Evolutionary conservation across 2,888 invertebrate species (phyloP).

Genomic region (Tanytarsus gracilentus): DNA sequence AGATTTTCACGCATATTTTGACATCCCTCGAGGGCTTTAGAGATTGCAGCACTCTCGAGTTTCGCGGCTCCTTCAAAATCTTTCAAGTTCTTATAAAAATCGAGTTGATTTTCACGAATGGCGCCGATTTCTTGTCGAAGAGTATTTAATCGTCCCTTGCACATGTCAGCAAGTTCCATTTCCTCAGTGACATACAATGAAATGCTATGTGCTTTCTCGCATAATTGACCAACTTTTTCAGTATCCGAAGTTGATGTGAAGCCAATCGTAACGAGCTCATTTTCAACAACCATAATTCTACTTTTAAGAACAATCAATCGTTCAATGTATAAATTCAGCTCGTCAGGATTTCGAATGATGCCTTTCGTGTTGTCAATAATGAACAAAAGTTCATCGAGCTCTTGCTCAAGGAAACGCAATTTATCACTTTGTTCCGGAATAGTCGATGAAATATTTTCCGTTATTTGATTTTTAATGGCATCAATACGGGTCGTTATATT

Average conservation of each 20-base stretch:
- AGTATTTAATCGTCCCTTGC: constrained; percentile 65
- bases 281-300: constrained; percentile 67
- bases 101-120: constrained; percentile 58
- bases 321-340: constrained; percentile 71
- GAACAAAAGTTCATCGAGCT: constrained; percentile 61
- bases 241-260: constrained; percentile 60
- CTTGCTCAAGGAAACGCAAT: constrained; percentile 63
- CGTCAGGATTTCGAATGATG: constrained; percentile 74
- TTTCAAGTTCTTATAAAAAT: constrained; percentile 56
- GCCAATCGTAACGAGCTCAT: constrained; percentile 67
- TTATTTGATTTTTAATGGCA: constrained; percentile 56
- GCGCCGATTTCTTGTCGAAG: constrained; percentile 63
- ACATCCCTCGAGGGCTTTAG: constrained; percentile 65
- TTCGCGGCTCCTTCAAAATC: constrained; percentile 65
- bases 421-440: constrained; percentile 68
- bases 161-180: constrained; percentile 60
- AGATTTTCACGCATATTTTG: constrained; percentile 61
- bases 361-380: constrained; percentile 64
- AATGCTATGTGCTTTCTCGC: constrained; percentile 60
- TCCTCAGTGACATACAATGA: constrained; percentile 68
- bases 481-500: constrained; percentile 55
- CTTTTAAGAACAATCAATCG: constrained; percentile 66
- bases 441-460: constrained; percentile 61
- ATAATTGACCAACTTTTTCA: constrained; percentile 63
- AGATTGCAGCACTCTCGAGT: constrained; percentile 66